Conservation (phyloP, 2,888 invertebrate genomes). For the Rhorus exstirpatorius region DNA sequence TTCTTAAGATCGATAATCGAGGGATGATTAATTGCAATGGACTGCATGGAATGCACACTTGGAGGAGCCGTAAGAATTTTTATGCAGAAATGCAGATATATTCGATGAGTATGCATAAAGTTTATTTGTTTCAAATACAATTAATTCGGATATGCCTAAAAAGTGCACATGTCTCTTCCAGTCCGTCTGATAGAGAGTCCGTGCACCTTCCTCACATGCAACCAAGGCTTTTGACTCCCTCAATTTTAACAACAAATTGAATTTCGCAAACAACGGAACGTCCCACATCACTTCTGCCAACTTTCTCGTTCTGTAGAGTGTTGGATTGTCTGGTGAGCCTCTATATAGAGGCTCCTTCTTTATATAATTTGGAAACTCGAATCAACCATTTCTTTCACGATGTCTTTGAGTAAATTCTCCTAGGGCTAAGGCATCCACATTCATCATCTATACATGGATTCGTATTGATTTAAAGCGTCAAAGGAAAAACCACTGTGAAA, state of each 20-base stretch:
- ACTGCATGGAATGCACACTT: neutral
- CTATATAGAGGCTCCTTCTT: no score
- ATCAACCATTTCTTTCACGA: neutral
- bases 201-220: conserved; percentile 57
- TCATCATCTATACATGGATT: neutral
- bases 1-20: neutral
- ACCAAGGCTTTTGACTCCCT: conserved; percentile 22
- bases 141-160: no score
- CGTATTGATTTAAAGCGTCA: conserved; percentile 28
- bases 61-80: neutral
- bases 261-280: conserved; percentile 63
- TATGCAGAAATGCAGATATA: neutral
- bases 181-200: no score
- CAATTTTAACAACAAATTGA: conserved; percentile 78
- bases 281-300: neutral
- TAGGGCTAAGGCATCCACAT: neutral
- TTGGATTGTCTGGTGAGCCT: no score
- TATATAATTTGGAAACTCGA: neutral
- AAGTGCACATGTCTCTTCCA: no score
- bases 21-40: neutral
- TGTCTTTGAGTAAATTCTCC: neutral
- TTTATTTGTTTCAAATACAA: neutral
- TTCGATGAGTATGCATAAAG: neutral
- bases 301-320: neutral
- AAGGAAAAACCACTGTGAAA: neutral